Conservation (phyloP, 2,797 vertebrate genomes). For the Saxicola maurus region DNA sequence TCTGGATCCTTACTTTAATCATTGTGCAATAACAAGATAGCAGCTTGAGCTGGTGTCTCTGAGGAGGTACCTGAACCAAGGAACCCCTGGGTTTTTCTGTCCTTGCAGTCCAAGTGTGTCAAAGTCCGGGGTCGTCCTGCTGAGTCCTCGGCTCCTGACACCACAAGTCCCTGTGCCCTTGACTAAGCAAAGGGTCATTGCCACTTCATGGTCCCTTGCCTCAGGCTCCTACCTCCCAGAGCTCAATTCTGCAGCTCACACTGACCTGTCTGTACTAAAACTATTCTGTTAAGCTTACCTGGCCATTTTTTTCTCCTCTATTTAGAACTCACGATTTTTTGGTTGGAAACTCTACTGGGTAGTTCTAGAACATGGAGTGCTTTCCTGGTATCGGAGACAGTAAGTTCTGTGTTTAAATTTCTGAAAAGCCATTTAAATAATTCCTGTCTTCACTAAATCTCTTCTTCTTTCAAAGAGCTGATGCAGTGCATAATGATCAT, state of each 20-base stretch:
- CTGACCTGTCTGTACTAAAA: neutral
- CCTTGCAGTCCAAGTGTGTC: neutral
- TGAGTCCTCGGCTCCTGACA: neutral
- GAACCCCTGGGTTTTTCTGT: neutral
- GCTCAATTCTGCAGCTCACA: neutral
- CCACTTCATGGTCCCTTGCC: neutral
- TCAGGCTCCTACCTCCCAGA: neutral
- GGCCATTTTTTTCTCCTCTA: fast-evolving
- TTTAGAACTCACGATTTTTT: constrained; percentile 85
- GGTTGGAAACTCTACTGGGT: constrained; percentile 89
- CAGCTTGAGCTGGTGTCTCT: neutral
- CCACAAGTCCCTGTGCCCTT: neutral
- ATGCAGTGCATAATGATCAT: constrained; percentile 77
- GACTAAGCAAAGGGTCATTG: neutral
- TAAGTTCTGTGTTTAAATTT: constrained; percentile 66
- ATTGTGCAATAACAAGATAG: neutral
- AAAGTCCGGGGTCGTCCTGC: neutral
- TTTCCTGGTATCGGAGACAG: constrained; percentile 90
- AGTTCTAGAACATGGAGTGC: constrained; percentile 84
- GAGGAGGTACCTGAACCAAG: fast-evolving
- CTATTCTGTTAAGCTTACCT: neutral
- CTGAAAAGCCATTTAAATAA: neutral
- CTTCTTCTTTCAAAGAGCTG: constrained; percentile 73
- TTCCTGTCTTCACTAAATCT: neutral
- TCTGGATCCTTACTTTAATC: neutral